phyloP scores from a whole-genome alignment of 2,888 invertebrate genomes.

The Charanyca ferruginea region DNA sequence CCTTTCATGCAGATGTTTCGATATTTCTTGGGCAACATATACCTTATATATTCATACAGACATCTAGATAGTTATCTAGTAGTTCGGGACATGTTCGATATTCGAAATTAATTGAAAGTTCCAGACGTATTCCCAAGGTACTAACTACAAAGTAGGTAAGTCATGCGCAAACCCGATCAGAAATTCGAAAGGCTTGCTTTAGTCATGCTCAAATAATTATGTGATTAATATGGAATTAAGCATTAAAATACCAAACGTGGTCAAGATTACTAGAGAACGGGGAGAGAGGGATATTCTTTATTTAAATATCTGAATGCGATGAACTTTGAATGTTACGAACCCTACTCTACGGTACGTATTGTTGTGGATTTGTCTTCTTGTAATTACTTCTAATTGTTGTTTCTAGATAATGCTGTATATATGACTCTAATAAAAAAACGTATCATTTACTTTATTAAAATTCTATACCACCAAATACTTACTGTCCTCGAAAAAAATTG shows the following conservation, averaged over 20 bases:
- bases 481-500: constrained; percentile 16
- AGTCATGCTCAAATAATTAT: neutral
- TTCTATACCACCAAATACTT: neutral
- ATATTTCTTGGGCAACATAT: neutral
- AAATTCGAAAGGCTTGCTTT: neutral
- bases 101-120: constrained; percentile 13
- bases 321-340: no score
- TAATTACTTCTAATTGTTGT: no score
- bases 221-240: constrained; percentile 1
- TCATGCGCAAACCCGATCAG: constrained; percentile 4
- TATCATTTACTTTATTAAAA: neutral
- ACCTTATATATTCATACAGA: no score
- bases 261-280: no score
- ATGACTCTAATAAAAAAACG: no score
- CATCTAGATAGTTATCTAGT: neutral
- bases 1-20: neutral
- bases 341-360: no score
- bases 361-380: no score
- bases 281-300: no score
- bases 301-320: no score
- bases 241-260: no score
- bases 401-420: no score
- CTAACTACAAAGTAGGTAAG: constrained; percentile 7
- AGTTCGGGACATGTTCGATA: neutral
- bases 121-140: neutral